Base-by-base conservation (phyloP, 2,888 invertebrate genomes). In the Sphaeridia pumilis region DNA sequence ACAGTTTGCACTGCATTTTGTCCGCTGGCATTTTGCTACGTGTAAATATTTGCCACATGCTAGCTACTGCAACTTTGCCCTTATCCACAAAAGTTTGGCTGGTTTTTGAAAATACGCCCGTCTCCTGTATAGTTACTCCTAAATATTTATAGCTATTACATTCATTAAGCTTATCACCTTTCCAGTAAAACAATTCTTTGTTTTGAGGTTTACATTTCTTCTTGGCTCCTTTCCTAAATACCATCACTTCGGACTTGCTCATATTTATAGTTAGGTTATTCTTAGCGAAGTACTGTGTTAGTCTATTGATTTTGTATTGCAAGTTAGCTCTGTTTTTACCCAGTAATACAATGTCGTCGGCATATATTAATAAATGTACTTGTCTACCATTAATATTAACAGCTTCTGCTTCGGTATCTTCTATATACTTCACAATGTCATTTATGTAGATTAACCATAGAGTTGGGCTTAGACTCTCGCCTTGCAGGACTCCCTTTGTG, bases 401-500 rank as follows among this genome's bases (percentile, higher is more conserved):
- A 38, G 20, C 22, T 14, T 38, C 4, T 17, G 5, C n/a, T 2
- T 5, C 10, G 20, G 20, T 38, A 24, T 17, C 17, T 5, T 22
- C 2, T 4, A 12, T 41, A 3, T 12, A 22, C 17, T 41, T 41
- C 10, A 41, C 41, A 3, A 41, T 3, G 14, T 41, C 41, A 41
- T 41, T 41, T 3, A 41, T 5, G 17, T 12, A 17, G 7, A 41
- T 12, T 5, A 24, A n/a, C 14, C 25, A 44, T 2, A 4, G 4
- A 3, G 26, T 24, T 4, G 44, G 44, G 22, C 44, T 44, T n/a
- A 44, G 25, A 20, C 4, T 7, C 4, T 44, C 44, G 4, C 44
- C 44, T 38, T 45, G 45, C 17, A 45, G n/a, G 12, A 45, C 28
- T 2, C 45, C 45, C 25, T 28, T 28, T 10, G 45, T 45, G n/a